These are phyloP conservation scores for Leucopsar rothschildi DNA, from an alignment of 2,113 vertebrate species.

Conservation along the genomic window DNA sequence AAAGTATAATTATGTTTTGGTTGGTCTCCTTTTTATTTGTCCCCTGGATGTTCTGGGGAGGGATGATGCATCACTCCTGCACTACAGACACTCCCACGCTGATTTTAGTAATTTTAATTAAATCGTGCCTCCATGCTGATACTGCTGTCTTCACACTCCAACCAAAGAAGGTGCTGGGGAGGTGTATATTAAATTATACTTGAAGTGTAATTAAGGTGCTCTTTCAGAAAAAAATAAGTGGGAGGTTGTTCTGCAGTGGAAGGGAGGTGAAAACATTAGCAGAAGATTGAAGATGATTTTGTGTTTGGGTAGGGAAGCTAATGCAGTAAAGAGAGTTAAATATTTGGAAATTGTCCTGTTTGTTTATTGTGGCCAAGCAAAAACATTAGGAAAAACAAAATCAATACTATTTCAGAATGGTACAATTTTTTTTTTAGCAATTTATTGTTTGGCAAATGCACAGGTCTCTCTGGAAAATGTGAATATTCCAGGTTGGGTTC, in stretches of 20 bases:
- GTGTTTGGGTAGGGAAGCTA: not conserved
- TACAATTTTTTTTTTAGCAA: not conserved
- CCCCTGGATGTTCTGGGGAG: not conserved
- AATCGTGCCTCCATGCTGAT: not conserved
- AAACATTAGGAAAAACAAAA: not conserved
- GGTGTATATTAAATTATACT: not conserved
- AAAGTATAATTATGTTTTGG: not conserved
- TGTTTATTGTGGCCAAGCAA: not conserved
- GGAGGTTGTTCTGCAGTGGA: not conserved
- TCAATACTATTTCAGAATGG: not conserved
- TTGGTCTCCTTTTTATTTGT: not conserved
- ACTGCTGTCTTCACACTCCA: not conserved
- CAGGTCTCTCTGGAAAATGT: not conserved
- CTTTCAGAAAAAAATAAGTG: not conserved
- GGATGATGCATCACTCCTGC: not conserved
- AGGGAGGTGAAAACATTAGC: not conserved
- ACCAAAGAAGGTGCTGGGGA: not conserved
- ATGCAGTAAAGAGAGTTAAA: not conserved
- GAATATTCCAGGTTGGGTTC: not conserved
- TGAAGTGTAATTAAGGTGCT: not conserved
- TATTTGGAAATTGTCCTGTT: not conserved
- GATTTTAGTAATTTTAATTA: not conserved
- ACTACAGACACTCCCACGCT: not conserved
- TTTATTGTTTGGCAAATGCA: not conserved
- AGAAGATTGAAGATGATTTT: not conserved